Evolutionary conservation across 2,113 vertebrate species (phyloP).

Genomic region (Macquaria australasica): DNA sequence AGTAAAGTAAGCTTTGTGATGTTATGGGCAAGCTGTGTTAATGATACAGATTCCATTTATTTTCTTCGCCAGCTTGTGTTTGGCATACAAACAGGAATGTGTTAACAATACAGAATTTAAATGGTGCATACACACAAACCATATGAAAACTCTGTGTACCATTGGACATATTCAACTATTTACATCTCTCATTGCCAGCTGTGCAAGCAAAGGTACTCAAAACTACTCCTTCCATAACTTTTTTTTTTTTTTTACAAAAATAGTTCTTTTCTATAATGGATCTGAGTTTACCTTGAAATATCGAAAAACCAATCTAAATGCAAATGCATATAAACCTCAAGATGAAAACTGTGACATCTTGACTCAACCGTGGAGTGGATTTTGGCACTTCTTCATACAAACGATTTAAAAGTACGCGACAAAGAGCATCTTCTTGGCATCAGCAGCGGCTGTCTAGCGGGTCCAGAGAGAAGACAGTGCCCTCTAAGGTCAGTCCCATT

Average conservation of each 20-base stretch:
- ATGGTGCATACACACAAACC: constrained; percentile 59
- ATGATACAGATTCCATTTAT: constrained; percentile 53
- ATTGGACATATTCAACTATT: constrained; percentile 71
- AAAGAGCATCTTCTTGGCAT: constrained; percentile 81
- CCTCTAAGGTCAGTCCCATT: constrained; percentile 99
- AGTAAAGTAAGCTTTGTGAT: constrained; percentile 55
- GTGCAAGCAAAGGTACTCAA: constrained; percentile 77
- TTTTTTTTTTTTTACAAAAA: constrained; percentile 82
- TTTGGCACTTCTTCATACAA: constrained; percentile 86
- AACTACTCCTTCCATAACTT: constrained; percentile 59
- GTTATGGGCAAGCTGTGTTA: constrained; percentile 54
- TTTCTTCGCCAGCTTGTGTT: constrained; percentile 48
- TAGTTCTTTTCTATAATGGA: constrained; percentile 80
- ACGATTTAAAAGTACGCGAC: constrained; percentile 69
- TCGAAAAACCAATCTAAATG: constrained; percentile 80
- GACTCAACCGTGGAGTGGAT: constrained; percentile 71
- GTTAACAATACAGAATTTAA: constrained; percentile 61
- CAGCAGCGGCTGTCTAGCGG: constrained; percentile 95
- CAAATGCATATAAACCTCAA: constrained; percentile 82
- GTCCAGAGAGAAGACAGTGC: constrained; percentile 96
- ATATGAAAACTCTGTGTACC: constrained; percentile 75
- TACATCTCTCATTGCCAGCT: constrained; percentile 76
- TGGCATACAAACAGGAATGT: constrained; percentile 79
- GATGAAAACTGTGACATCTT: constrained; percentile 74
- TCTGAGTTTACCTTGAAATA: constrained; percentile 73